Conservation (phyloP, 2,113 vertebrate species). For the Pristiophorus japonicus region DNA sequence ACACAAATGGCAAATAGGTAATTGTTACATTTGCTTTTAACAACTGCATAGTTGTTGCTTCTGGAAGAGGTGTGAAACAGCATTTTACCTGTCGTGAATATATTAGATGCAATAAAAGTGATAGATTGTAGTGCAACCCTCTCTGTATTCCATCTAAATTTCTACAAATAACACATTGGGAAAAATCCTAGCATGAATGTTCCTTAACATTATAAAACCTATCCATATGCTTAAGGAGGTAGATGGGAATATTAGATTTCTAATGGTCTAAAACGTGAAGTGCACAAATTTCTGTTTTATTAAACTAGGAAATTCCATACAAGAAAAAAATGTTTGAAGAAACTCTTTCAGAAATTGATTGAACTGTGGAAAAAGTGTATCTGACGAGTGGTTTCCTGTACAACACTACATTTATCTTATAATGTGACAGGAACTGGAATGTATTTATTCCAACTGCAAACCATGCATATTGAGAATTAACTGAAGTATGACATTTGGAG, state of each 20-base stretch:
- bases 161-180: not conserved
- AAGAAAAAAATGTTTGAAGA: conserved; percentile 32
- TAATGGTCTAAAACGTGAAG: conserved; percentile 22
- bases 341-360: conserved; percentile 36
- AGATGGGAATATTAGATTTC: conserved; percentile 30
- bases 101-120: not conserved
- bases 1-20: not conserved
- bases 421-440: conserved; percentile 48
- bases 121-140: not conserved
- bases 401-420: conserved; percentile 47
- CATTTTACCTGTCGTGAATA: not conserved
- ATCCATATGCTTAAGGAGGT: not conserved
- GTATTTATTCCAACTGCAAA: conserved; percentile 48
- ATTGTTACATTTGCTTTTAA: not conserved
- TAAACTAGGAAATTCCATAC: conserved; percentile 33
- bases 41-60: not conserved
- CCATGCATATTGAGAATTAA: conserved; percentile 44
- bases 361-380: conserved; percentile 38
- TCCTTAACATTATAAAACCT: not conserved
- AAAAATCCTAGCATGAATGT: not conserved
- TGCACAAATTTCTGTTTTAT: conserved; percentile 34
- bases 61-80: not conserved
- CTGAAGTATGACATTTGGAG: conserved; percentile 43
- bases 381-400: conserved; percentile 50
- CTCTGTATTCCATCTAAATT: not conserved